Percentiles rank a stretch among this genome's conserved stretches.
Evolutionary conservation across 2,113 vertebrate species (phyloP).

Genomic region (Ammodytes dubius): DNA sequence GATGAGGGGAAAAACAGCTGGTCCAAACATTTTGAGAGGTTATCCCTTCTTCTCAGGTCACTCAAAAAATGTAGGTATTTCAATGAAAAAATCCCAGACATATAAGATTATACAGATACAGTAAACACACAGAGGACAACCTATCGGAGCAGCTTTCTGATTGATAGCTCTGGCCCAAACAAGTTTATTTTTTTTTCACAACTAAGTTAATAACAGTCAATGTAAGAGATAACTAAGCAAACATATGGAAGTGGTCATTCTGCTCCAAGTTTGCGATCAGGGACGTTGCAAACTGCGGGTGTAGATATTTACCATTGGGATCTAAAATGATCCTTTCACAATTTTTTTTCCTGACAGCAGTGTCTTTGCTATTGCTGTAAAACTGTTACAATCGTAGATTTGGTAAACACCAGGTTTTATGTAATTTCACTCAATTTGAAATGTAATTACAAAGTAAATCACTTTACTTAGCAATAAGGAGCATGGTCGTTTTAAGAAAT

Average conservation of each 20-base stretch:
- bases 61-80: neutral
- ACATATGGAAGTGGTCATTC: neutral
- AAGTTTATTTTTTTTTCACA: neutral
- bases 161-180: neutral
- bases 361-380: constrained; percentile 4
- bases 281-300: neutral
- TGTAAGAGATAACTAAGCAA: constrained; percentile 4
- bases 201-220: constrained; percentile 41
- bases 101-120: neutral
- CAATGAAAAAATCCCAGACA: constrained; percentile 9
- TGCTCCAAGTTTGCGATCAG: neutral
- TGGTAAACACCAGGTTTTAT: neutral
- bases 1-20: neutral
- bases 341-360: neutral
- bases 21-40: neutral
- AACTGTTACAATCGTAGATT: neutral
- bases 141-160: neutral
- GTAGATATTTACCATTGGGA: neutral
- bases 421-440: neutral
- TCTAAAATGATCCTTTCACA: neutral
- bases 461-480: neutral
- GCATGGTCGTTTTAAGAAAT: neutral
- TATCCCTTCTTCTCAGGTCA: neutral
- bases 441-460: neutral
- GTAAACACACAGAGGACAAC: neutral